These are phyloP conservation scores for Crocodylus rhombifer DNA, from an alignment of 2,797 vertebrate genomes.

Conservation along the genomic window DNA sequence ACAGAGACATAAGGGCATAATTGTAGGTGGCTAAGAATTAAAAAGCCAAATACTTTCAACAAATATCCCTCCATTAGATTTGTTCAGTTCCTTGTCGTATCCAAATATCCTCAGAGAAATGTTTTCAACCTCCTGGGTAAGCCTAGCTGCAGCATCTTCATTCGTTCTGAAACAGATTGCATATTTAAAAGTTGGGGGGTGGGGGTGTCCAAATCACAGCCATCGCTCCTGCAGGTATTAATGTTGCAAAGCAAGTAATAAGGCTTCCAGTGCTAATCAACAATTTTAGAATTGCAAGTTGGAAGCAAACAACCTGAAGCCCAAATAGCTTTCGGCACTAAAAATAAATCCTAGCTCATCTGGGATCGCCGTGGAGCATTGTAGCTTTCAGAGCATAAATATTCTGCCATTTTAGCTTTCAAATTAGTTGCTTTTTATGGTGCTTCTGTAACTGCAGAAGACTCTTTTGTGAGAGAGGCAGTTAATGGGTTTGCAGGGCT, in stretches of 20 bases:
- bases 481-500: not conserved
- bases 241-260: conserved; percentile 19
- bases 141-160: not conserved
- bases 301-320: conserved; percentile 11
- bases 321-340: conserved; percentile 34
- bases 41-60: conserved; percentile 22
- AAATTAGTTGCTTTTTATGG: not conserved
- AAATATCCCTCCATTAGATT: not conserved
- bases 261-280: conserved; percentile 26
- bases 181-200: conserved; percentile 38
- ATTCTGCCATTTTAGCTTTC: conserved; percentile 23
- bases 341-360: conserved; percentile 23
- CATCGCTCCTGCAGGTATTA: conserved; percentile 9
- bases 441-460: not conserved
- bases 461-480: not conserved
- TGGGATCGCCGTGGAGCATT: conserved; percentile 1
- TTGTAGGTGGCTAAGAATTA: not conserved
- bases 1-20: not conserved
- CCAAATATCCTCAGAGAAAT: conserved; percentile 5
- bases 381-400: conserved; percentile 4
- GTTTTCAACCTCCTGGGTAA: conserved; percentile 3
- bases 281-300: not conserved
- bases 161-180: conserved; percentile 8
- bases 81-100: not conserved
- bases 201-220: conserved; percentile 16